phyloP scores from a whole-genome alignment of 2,113 vertebrate species.

The Chaetodon trifascialis region DNA sequence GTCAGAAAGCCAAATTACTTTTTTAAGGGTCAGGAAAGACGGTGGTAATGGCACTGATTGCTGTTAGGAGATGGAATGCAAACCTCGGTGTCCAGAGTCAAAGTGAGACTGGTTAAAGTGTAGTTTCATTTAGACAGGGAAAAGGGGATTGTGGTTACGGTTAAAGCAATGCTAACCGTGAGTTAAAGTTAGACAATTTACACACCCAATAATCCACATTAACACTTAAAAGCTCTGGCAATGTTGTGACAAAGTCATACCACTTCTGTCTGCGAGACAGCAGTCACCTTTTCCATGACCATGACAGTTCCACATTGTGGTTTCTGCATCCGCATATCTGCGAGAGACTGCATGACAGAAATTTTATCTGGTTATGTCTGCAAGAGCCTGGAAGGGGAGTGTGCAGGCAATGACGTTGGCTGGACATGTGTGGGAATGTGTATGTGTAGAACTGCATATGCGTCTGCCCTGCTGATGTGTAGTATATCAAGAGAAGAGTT shows the following conservation, averaged over 20 bases:
- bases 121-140: neutral
- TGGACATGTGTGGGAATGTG: neutral
- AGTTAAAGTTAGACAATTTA: neutral
- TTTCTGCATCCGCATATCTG: neutral
- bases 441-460: neutral
- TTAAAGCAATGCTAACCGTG: neutral
- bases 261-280: neutral
- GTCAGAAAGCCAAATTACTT: neutral
- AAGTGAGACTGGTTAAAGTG: neutral
- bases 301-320: neutral
- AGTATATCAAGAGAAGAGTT: neutral
- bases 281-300: neutral
- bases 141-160: neutral
- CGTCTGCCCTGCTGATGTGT: neutral
- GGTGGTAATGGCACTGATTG: neutral
- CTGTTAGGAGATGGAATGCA: neutral
- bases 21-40: neutral
- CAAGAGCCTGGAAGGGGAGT: neutral
- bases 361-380: neutral
- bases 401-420: neutral
- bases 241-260: neutral
- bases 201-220: neutral
- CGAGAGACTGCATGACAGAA: neutral
- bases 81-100: neutral
- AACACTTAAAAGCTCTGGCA: neutral